A percentile compares a stretch with the other conserved stretches of the same genome.
These are phyloP conservation scores for Drosophila pandora DNA, from an alignment of 1,140 invertebrate species.

Conservation along the genomic window DNA sequence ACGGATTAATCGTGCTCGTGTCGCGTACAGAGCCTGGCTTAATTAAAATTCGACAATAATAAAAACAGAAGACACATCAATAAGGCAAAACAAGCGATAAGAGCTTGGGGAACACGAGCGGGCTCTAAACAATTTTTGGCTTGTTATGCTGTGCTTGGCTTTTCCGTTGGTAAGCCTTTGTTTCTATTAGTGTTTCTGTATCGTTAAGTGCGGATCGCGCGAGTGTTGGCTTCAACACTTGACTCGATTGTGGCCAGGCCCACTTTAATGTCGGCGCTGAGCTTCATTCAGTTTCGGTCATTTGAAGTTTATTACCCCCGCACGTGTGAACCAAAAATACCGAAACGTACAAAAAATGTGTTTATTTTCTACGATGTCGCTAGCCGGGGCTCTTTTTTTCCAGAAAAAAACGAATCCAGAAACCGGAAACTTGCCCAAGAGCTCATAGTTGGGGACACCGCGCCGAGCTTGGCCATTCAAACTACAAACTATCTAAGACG, in stretches of 20 bases:
- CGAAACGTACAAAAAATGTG: conserved; percentile 68
- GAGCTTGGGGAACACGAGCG: conserved; percentile 31
- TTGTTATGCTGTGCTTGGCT: not conserved
- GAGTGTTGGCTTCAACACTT: conserved; percentile 58
- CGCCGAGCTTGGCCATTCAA: conserved; percentile 20
- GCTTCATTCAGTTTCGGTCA: conserved; percentile 66
- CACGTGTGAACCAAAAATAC: conserved; percentile 81
- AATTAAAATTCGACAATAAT: conserved; percentile 82
- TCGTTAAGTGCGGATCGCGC: conserved; percentile 36
- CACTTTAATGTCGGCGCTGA: conserved; percentile 35
- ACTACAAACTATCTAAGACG: conserved; percentile 29
- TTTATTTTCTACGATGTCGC: conserved; percentile 20
- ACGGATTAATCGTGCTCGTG: conserved; percentile 46
- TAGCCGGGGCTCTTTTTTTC: conserved; percentile 10
- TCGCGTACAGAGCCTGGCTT: conserved; percentile 51
- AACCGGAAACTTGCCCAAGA: conserved; percentile 71
- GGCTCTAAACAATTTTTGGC: conserved; percentile 43
- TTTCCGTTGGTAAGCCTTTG: conserved; percentile 27
- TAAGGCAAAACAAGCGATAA: conserved; percentile 58
- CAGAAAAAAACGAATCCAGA: conserved; percentile 70
- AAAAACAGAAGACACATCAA: conserved; percentile 75
- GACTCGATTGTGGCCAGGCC: conserved; percentile 40
- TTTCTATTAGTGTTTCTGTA: conserved; percentile 24
- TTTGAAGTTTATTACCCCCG: conserved; percentile 80
- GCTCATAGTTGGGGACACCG: not conserved